These are phyloP conservation scores for Cinara cedri DNA, from an alignment of 2,888 invertebrate genomes.

Conservation along the genomic window DNA sequence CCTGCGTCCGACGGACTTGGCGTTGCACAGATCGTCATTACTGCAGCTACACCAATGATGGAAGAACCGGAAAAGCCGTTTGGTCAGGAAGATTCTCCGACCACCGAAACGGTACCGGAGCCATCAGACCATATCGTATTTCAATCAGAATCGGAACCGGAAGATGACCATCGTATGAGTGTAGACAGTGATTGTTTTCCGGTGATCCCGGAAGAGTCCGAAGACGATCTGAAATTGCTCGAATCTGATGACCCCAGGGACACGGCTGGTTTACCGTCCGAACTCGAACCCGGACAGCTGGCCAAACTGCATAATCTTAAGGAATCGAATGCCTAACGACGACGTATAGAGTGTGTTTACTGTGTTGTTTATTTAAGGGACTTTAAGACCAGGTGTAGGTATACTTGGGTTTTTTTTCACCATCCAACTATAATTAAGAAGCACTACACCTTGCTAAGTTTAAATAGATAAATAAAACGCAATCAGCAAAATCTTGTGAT, in stretches of 20 bases:
- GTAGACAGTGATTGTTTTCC: slow-evolving; percentile 46
- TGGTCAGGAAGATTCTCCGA: slow-evolving; percentile 61
- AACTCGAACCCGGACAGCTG: slow-evolving; percentile 85
- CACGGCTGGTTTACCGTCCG: slow-evolving; percentile 62
- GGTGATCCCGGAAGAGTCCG: slow-evolving; percentile 48
- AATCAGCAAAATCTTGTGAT: neutral
- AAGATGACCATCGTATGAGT: slow-evolving; percentile 54
- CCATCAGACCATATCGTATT: slow-evolving; percentile 59
- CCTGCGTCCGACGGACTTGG: slow-evolving; percentile 68
- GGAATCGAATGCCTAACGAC: slow-evolving; percentile 83
- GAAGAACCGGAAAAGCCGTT: slow-evolving; percentile 60
- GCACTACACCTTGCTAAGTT: neutral
- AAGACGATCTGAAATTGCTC: slow-evolving; percentile 43
- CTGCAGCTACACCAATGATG: slow-evolving; percentile 80
- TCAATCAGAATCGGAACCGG: slow-evolving; percentile 57
- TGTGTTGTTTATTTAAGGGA: neutral
- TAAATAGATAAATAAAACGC: slow-evolving; percentile 8
- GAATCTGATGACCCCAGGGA: slow-evolving; percentile 46
- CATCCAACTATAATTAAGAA: no score
- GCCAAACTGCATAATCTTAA: slow-evolving; percentile 86
- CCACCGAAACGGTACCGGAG: slow-evolving; percentile 62
- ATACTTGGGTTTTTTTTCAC: no score
- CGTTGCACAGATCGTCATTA: slow-evolving; percentile 89
- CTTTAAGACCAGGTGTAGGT: neutral
- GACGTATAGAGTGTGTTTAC: neutral